A percentile compares a stretch with the other conserved stretches of the same genome.
Conservation (phyloP, 37 sponge, comb jelly and placozoan genomes). For the Eunapius fragilis region DNA sequence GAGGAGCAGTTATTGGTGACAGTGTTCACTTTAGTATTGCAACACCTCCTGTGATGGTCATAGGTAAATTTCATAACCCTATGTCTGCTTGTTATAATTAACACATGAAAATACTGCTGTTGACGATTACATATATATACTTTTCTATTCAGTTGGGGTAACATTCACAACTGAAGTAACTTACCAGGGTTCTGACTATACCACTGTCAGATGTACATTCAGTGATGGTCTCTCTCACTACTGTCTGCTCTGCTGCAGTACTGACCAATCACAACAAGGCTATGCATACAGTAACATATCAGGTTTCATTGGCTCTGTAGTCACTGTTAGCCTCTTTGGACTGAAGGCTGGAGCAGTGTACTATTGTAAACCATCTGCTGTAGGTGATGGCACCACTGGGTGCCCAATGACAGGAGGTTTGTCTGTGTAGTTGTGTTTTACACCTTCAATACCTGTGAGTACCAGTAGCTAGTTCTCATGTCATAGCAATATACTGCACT, state of each 20-base stretch:
- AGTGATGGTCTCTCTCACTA: not conserved
- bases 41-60: not conserved
- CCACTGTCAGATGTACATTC: not conserved
- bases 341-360: not conserved
- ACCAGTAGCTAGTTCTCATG: too few relatives aligned
- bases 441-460: too few relatives aligned
- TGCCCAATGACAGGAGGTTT: not conserved
- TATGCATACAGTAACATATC: not conserved
- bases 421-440: not conserved
- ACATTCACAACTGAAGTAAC: not conserved
- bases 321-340: not conserved
- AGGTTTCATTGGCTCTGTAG: not conserved
- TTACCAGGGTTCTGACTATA: not conserved
- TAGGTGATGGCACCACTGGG: not conserved
- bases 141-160: not conserved
- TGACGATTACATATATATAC: too few relatives aligned
- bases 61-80: not conserved
- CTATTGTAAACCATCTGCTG: not conserved
- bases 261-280: not conserved
- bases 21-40: not conserved
- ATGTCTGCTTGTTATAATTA: too few relatives aligned
- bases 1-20: not conserved
- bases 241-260: not conserved
- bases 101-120: too few relatives aligned
- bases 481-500: too few relatives aligned